Evolutionary conservation across 2,113 vertebrate species (phyloP).

Genomic region (Megaceryle maxima): DNA sequence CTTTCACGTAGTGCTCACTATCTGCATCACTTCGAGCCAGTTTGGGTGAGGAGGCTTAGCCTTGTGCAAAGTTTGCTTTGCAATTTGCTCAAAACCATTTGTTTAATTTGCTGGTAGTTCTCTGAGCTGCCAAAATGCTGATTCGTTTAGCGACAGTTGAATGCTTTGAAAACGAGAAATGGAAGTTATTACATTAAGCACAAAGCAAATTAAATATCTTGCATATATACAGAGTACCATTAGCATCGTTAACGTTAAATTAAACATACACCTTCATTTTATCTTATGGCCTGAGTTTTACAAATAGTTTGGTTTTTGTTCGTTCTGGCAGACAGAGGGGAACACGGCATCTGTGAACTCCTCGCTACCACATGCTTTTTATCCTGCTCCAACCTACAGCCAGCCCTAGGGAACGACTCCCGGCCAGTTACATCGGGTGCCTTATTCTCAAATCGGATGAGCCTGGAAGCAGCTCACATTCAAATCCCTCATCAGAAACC

Average conservation of each 20-base stretch:
- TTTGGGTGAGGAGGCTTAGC: neutral
- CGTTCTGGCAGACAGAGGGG: neutral
- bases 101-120: neutral
- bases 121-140: neutral
- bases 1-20: neutral
- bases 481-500: neutral
- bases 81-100: neutral
- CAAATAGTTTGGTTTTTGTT: neutral
- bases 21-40: neutral
- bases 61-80: neutral
- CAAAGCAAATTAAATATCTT: neutral
- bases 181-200: neutral
- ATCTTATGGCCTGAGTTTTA: neutral
- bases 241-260: neutral
- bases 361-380: neutral
- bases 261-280: neutral
- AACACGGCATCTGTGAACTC: neutral
- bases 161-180: neutral
- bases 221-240: neutral
- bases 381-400: neutral
- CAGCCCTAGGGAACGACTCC: fast-evolving
- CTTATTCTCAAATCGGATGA: neutral
- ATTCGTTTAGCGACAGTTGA: neutral
- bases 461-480: neutral
- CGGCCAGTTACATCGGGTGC: neutral